These are phyloP conservation scores for Cephalotes varians DNA, from an alignment of 2,888 invertebrate species.

Conservation along the genomic window DNA sequence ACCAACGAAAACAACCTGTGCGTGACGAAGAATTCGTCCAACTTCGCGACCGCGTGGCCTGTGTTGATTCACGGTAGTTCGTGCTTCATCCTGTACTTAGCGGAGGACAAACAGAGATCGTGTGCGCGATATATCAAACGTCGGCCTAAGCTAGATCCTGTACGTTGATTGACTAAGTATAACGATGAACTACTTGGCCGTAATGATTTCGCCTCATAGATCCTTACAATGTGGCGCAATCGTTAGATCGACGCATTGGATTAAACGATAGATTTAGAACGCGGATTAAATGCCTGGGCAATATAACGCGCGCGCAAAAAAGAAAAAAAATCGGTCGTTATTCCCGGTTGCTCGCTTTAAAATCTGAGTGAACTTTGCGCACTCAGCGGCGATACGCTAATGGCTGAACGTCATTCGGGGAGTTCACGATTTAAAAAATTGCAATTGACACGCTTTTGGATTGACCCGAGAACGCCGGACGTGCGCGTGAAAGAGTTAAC, in stretches of 20 bases:
- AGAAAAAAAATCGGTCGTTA: conserved; percentile 33
- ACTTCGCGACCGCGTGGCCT: conserved; percentile 16
- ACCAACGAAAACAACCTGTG: conserved; percentile 34
- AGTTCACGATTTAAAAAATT: conserved; percentile 25
- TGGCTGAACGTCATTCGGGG: neutral
- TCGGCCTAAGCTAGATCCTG: conserved; percentile 6
- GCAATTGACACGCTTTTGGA: conserved; percentile 18
- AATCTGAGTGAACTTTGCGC: conserved; percentile 3
- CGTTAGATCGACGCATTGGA: conserved; percentile 8
- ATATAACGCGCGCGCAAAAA: neutral
- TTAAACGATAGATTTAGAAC: conserved; percentile 39
- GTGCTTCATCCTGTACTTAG: conserved; percentile 24
- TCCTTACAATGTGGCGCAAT: conserved; percentile 21
- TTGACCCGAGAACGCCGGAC: conserved; percentile 3
- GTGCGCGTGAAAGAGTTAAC: neutral
- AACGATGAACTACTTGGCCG: conserved; percentile 27
- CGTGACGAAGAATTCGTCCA: conserved; percentile 47
- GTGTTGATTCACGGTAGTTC: conserved; percentile 11
- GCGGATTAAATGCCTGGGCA: conserved; percentile 16
- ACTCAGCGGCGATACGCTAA: neutral
- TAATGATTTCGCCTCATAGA: conserved; percentile 29
- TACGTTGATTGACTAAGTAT: neutral
- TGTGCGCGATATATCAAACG: conserved; percentile 26
- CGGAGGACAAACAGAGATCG: conserved; percentile 35
- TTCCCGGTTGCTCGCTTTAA: conserved; percentile 16